Base-by-base conservation (phyloP, 2,888 invertebrate genomes). In the Drosophila anomalata region DNA sequence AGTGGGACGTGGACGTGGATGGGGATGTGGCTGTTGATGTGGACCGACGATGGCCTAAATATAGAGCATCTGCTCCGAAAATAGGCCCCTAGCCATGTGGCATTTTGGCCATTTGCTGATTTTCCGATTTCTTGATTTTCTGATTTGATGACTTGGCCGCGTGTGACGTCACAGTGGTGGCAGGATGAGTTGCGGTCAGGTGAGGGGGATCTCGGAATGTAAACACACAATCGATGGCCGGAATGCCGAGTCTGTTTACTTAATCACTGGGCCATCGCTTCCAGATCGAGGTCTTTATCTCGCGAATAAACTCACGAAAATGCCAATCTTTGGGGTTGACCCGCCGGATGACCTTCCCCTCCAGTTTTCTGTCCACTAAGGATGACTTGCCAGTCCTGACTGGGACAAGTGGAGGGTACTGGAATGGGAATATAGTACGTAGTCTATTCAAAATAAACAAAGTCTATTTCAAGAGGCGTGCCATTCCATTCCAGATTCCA, bases 61-160 rank as follows among this genome's bases (percentile, higher is more conserved):
- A 69, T 67, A 68, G 69, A 36, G n/a, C 36, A 31, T 6, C 2
- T 39, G 55, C 17, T 36, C 69, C 33, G 1, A 67, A 52, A 67
- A 67, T 67, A 67, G 69, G 20, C 17, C 6, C 26, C 29, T 36
- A 29, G 56, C 69, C 69, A 68, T 67, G 57, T 67, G 67, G 50
- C 20, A 24, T n/a, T 12, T 26, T 57, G 68, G 67, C 33, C 33
- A 12, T 33, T 33, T 33, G 33, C 12, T 33, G 33, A 33, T 33
- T 33, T 11, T 11, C 11, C 4, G 29, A 31, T 31, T 22, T 22
- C 4, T 3, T 22, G 4, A 22, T 22, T 22, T 22, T 22, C 8
- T 8, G 12, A 36, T 36, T 36, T 36, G 36, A 36, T 36, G 36
- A 36, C n/a, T 36, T n/a, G 36, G 36, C 41, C 17, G 17, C 3